Base-by-base conservation (phyloP, 2,797 vertebrate species). In the Silurus aristotelis region DNA sequence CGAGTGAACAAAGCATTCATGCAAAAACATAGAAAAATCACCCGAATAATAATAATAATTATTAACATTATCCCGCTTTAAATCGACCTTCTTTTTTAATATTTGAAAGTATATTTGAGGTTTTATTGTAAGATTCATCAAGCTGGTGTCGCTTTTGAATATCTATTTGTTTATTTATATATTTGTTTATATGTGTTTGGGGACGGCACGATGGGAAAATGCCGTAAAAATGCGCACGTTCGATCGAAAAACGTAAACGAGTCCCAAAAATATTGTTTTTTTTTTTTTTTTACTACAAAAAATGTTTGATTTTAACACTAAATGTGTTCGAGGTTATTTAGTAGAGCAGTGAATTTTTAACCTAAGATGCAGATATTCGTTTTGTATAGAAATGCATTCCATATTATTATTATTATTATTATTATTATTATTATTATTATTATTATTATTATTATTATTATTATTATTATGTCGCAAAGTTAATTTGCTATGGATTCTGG, bases 1-100 rank as follows among this genome's bases (percentile, higher is more conserved):
- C 56, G 56, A 38, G 3, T 46, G 72, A 72, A 61, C 67, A 64
- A 83, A 83, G 43, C 82, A 38, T 4, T 13, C 13, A 77, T 46
- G 48, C 25, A 31, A 43, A 52, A 52, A 52, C 0, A 52, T 4
- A 4, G 38, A 38, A 38, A 38, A 38, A 38, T 38, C 38, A 52
- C 48, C 7, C 48, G 48, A 52, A 7, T 7, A 48, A 71, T 13
- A 48, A 71, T 13, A 71, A 10, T 14, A 1, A 38, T 25, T 60
- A 61, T 25, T 25, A 72, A 60, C 15, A 83, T 46, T 19, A 61
- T n/a, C 20, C 64, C 14, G 43, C 31, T 46, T 61, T 38, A 48
- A 19, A 25, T 12, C 17, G 43, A 80, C 78, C 46, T 80, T 27
- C 14, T 79, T 12, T 20, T 7, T 67, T 1, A 52, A 31, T 20